Conservation (phyloP, 1,140 invertebrate genomes). For the Lepidurus arcticus region DNA sequence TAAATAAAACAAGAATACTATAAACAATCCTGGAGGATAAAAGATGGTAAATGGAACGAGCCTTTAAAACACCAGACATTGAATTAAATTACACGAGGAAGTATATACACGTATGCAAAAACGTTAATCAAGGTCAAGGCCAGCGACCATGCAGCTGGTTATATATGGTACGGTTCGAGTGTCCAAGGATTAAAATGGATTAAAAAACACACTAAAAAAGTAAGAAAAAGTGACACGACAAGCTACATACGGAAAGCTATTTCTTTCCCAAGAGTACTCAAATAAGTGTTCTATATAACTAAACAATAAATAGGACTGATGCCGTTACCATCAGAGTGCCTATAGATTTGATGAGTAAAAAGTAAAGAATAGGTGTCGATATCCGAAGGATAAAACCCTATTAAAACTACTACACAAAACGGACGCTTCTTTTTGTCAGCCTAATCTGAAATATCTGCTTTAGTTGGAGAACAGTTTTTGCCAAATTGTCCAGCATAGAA, state of each 20-base stretch:
- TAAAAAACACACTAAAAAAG: neutral
- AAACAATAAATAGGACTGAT: too few species aligned
- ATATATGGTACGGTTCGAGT: neutral
- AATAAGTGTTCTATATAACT: too few species aligned
- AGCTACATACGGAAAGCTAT: neutral
- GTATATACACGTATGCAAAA: neutral
- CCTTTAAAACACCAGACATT: too few species aligned
- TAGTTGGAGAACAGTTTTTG: neutral
- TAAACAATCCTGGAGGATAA: too few species aligned
- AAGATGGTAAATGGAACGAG: too few species aligned
- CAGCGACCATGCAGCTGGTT: constrained; percentile 9
- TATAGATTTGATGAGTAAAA: too few species aligned
- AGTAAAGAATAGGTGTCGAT: too few species aligned
- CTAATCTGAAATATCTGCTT: neutral
- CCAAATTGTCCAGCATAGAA: neutral
- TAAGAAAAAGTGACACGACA: neutral
- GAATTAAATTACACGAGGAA: neutral
- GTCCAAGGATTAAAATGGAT: neutral
- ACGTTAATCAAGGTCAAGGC: neutral
- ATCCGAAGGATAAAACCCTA: too few species aligned
- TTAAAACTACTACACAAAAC: neutral
- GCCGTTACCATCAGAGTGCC: too few species aligned
- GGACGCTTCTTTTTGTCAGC: neutral
- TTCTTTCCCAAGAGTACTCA: too few species aligned
- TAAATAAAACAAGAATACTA: neutral